A percentile compares a stretch with the other conserved stretches of the same genome.
phyloP scores from a whole-genome alignment of 2,888 invertebrate genomes.

The Euplagia quadripunctaria region DNA sequence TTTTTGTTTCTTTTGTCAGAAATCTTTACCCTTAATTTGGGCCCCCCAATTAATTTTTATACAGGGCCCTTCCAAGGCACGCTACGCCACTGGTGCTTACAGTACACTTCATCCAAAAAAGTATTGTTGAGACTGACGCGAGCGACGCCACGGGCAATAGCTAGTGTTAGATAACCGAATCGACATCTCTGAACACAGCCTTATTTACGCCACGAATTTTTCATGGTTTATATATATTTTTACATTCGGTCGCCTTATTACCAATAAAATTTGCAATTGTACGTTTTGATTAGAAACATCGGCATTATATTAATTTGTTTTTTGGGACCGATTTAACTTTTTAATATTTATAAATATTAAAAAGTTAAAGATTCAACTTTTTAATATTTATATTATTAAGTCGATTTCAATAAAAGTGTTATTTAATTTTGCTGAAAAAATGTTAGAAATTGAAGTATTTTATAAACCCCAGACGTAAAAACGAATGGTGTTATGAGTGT shows the following conservation, averaged over 20 bases:
- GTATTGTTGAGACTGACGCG: no score
- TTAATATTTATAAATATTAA: no score
- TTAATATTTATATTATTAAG: no score
- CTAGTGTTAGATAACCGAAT: neutral
- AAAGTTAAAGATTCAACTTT: neutral
- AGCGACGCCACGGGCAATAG: neutral
- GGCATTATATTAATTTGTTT: conserved; percentile 24
- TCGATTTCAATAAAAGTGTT: conserved; percentile 2
- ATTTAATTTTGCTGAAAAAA: neutral
- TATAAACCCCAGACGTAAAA: neutral
- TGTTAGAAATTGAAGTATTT: neutral
- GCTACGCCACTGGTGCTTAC: no score
- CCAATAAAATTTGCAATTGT: conserved; percentile 32
- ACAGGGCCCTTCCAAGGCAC: no score
- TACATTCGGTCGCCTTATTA: conserved; percentile 26
- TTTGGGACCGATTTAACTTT: neutral
- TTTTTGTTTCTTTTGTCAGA: no score
- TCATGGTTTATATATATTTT: conserved; percentile 28
- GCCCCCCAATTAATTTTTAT: no score
- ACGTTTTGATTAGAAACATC: conserved; percentile 22
- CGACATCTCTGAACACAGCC: neutral
- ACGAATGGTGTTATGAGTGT: no score
- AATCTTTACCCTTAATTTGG: no score
- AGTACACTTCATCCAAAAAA: no score
- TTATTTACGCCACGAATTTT: conserved; percentile 22